Base-by-base conservation (phyloP, 2,113 vertebrate species). In the Psilopogon haemacephalus region DNA sequence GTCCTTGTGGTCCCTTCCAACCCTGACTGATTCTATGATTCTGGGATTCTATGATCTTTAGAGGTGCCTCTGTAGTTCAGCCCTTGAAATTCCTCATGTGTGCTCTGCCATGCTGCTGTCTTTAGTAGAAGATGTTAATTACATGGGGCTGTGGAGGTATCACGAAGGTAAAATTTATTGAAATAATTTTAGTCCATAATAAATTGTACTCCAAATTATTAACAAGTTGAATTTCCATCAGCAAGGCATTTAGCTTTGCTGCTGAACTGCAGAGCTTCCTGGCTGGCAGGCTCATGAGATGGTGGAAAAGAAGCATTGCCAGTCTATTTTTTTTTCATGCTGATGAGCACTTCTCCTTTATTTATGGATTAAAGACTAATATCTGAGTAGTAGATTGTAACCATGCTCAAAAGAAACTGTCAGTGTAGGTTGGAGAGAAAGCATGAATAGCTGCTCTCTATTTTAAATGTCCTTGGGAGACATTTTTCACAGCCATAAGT, bases 141-240 rank as follows among this genome's bases (percentile, higher is more conserved):
- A 80, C 0, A 0, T 68, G 71, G 48, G 50, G 54, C 73, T 81
- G 33, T 55, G 46, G 60, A 80, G 59, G 40, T n/a, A 84, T 79
- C 32, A n/a, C 65, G 68, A 64, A 23, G 33, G 30, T 86, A 67
- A 80, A 78, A 5, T 81, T 84, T 72, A 63, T 81, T 85, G 60
- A 85, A 63, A 68, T 88, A 10, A n/a, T 89, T 82, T 94, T 73
- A 52, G 83, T 65, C 80, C 55, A 56, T 73, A 70, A 90, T 55
- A 87, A 85, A 63, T 83, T 70, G 30, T 69, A 63, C 55, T 86
- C 37, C 50, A 82, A 71, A 33, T 14, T 69, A 67, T 89, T 94
- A 69, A 87, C 32, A 50, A 27, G 15, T 73, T 82, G 38, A 78
- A 92, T 87, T 86, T 38, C 35, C 78, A 4, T 11, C 21, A 44